Base-by-base conservation (phyloP, 2,113 vertebrate species). In the Macrotus californicus region DNA sequence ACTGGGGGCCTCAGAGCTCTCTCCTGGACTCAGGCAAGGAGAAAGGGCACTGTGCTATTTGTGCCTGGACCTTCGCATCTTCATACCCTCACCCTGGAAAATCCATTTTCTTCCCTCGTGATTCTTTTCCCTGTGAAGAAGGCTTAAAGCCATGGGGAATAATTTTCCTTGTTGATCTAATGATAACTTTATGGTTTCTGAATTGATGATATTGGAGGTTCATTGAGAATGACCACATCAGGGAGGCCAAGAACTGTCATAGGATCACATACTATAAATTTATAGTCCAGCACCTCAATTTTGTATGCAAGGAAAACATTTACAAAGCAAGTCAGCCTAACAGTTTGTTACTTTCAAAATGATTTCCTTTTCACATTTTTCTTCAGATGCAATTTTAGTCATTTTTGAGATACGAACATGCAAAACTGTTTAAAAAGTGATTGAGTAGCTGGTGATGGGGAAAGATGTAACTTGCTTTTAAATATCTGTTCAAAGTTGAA, bases 321-420 rank as follows among this genome's bases (percentile, higher is more conserved):
- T 93, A 43, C 52, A 56, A n/a, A 87, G 50, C 31, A 89, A 70
- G 24, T 73, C 46, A 67, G 3, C 5, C 59, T 81, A 29, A n/a
- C 43, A 39, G 80, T 87, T 90, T 80, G 26, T 86, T 93, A 52
- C 50, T 81, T 91, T 93, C 66, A 76, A 84, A 61, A 90, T 16
- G 4, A 43, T 41, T 83, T 84, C 11, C 24, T 61, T 87, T 87
- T 94, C 6, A 29, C n/a, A 69, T 26, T 85, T 92, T 89, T 66
- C 19, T 77, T n/a, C n/a, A 48, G 85, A 9, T 93, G 6, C 24
- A 73, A 8, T 94, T 93, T 54, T 39, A 81, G 6, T 67, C 6
- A 31, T 70, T 89, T 89, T 39, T 56, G 36, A 50, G 22, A 82
- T 91, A 73, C 36, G 43, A 79, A 73, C 34, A 7, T 72, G 39